Evolutionary conservation across 2,113 vertebrate species (phyloP).

Genomic region (Penelope pileata): DNA sequence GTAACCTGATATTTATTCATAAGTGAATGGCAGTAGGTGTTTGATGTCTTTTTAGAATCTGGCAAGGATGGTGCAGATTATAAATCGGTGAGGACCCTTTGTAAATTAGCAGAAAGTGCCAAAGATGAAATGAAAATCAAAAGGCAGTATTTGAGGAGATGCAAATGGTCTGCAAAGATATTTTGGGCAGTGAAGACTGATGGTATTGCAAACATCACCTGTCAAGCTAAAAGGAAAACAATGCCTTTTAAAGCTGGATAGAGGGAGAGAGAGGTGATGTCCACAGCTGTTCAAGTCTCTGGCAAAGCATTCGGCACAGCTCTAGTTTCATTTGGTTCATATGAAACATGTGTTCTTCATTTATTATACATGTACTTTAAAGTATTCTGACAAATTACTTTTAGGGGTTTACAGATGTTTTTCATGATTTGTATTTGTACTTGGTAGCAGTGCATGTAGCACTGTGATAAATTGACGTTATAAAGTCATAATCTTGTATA

Average conservation of each 20-base stretch:
- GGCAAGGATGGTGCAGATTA: not conserved
- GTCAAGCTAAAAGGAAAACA: conserved; percentile 58
- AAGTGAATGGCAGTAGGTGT: rapidly evolving
- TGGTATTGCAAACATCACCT: conserved; percentile 54
- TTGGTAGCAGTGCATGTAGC: conserved; percentile 35
- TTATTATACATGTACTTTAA: conserved; percentile 70
- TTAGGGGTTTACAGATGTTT: conserved; percentile 68
- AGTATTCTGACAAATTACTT: conserved; percentile 74
- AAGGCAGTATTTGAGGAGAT: not conserved
- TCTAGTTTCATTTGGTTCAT: conserved; percentile 73
- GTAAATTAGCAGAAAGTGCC: not conserved
- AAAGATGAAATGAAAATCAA: not conserved
- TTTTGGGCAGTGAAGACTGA: not conserved
- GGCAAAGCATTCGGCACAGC: conserved; percentile 64
- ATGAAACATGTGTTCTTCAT: conserved; percentile 77
- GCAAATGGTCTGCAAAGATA: not conserved
- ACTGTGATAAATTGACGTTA: not conserved
- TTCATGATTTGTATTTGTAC: conserved; percentile 59
- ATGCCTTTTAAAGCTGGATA: conserved; percentile 38
- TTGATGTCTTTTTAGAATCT: not conserved
- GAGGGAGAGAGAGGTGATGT: conserved; percentile 52
- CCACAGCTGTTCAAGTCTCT: conserved; percentile 73
- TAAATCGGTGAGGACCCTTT: not conserved
- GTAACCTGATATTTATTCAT: not conserved
- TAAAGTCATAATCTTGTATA: conserved; percentile 11